Conservation (phyloP, 1,140 invertebrate species). For the Tetragnatha versicolor region DNA sequence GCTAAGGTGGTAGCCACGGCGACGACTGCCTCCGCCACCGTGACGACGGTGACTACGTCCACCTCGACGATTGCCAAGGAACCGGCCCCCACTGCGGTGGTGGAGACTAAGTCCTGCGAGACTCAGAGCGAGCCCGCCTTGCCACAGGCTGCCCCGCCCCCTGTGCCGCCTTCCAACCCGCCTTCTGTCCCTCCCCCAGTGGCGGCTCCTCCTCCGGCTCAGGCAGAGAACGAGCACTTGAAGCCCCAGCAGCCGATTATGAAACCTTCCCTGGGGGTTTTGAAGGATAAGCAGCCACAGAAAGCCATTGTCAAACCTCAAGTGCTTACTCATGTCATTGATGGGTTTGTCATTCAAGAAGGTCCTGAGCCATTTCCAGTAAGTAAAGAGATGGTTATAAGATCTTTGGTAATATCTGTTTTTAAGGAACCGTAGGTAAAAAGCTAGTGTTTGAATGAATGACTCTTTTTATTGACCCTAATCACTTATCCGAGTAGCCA, state of each 20-base stretch:
- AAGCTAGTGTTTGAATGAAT: too few species aligned
- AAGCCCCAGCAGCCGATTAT: conserved; percentile 10
- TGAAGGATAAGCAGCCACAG: conserved; percentile 59
- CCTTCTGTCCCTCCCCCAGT: too few species aligned
- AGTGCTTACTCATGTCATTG: conserved; percentile 94
- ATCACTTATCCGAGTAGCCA: too few species aligned
- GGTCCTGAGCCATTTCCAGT: conserved; percentile 62
- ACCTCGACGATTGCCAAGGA: neutral
- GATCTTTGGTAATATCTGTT: too few species aligned
- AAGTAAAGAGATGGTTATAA: too few species aligned
- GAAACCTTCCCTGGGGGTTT: neutral
- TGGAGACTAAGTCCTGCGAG: neutral
- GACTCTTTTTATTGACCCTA: too few species aligned
- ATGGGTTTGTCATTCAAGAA: conserved; percentile 96
- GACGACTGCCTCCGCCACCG: neutral
- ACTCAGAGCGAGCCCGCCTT: neutral
- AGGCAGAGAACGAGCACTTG: neutral
- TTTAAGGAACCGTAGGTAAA: too few species aligned
- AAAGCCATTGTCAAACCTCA: conserved; percentile 96
- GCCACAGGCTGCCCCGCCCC: neutral
- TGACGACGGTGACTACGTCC: neutral
- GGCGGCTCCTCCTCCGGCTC: neutral
- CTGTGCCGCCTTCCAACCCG: neutral
- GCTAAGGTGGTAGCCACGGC: neutral
- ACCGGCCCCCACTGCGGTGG: neutral